These are phyloP conservation scores for Tenthredo livida DNA, from an alignment of 2,888 invertebrate species.

Conservation along the genomic window DNA sequence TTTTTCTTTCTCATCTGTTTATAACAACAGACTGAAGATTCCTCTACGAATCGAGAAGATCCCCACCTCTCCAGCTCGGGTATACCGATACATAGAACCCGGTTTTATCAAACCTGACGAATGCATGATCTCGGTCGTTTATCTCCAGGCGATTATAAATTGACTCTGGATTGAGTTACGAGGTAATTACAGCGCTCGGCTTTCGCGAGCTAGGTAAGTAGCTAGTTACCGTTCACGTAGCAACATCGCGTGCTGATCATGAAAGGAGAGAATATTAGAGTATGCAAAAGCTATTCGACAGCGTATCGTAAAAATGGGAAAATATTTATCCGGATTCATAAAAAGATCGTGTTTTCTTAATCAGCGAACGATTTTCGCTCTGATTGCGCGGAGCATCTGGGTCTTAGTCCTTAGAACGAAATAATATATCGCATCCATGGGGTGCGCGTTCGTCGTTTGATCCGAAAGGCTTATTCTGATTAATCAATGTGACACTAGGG, in stretches of 20 bases:
- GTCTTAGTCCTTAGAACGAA: background rate
- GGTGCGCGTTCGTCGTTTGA: slow-evolving; percentile 14
- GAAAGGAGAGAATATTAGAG: background rate
- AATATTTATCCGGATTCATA: background rate
- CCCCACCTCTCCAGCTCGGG: background rate
- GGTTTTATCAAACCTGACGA: background rate
- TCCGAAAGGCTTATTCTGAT: slow-evolving; percentile 61
- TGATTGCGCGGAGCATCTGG: background rate
- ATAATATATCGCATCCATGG: background rate
- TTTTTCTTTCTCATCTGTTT: background rate
- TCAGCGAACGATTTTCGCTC: background rate
- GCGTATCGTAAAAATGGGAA: background rate
- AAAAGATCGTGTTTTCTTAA: background rate
- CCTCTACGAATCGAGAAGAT: background rate
- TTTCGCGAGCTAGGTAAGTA: background rate
- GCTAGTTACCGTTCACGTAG: slow-evolving; percentile 4
- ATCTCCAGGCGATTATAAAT: slow-evolving; percentile 16
- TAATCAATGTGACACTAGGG: slow-evolving; percentile 64
- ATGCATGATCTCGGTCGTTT: background rate
- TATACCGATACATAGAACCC: background rate
- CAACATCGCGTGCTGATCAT: background rate
- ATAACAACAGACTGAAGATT: background rate
- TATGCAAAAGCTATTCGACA: background rate
- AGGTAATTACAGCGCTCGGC: background rate
- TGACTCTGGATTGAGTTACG: slow-evolving; percentile 41